phyloP scores from a whole-genome alignment of 2,797 vertebrate genomes.

The Lateolabrax maculatus region DNA sequence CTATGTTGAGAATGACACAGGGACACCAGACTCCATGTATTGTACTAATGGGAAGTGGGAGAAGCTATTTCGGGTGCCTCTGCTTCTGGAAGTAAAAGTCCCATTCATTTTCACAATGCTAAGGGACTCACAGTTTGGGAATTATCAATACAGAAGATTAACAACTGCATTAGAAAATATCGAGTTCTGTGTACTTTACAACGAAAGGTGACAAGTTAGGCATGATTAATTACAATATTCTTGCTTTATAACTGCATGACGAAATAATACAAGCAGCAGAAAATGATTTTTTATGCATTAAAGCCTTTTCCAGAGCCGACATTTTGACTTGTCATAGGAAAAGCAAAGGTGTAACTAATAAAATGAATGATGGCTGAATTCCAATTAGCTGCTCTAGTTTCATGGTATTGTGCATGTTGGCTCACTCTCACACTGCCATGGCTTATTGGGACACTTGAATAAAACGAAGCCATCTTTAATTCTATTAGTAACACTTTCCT shows the following conservation, averaged over 20 bases:
- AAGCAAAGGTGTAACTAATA: not conserved
- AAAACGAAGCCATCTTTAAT: too few species aligned
- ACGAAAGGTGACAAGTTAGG: not conserved
- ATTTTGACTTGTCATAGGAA: not conserved
- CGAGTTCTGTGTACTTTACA: not conserved
- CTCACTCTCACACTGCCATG: too few species aligned
- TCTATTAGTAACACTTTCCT: too few species aligned
- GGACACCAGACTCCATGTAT: not conserved
- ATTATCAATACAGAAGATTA: not conserved
- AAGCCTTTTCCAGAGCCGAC: too few species aligned
- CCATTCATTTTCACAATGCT: not conserved
- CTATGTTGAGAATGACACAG: not conserved
- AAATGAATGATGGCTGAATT: not conserved
- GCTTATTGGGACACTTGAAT: too few species aligned
- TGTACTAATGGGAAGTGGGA: not conserved
- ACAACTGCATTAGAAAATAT: not conserved
- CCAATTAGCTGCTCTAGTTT: too few species aligned
- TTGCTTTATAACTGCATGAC: not conserved
- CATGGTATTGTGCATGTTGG: too few species aligned
- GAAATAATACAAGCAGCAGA: not conserved
- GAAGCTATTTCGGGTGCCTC: slow-evolving; percentile 2
- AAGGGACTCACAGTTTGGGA: not conserved
- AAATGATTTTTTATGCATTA: too few species aligned
- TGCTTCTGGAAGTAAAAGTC: not conserved
- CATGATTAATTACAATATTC: not conserved